Percentiles rank a stretch among this genome's conserved stretches.
phyloP scores from a whole-genome alignment of 2,113 vertebrate genomes.

The Cyprinodon brontotheroides region DNA sequence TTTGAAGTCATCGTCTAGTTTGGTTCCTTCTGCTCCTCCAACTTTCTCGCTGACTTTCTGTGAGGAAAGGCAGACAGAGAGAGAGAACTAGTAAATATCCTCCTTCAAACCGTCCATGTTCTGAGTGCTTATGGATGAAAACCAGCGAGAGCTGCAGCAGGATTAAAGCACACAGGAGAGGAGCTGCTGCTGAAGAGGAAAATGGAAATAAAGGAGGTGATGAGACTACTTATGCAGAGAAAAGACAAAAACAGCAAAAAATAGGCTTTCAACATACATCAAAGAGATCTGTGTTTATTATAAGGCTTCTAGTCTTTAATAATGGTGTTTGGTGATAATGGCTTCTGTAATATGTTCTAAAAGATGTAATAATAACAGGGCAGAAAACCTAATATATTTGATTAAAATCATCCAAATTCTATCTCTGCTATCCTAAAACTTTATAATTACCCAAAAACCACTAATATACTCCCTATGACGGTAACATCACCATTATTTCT shows the following conservation, averaged over 20 bases:
- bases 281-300: neutral
- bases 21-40: slow-evolving; percentile 94
- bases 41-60: slow-evolving; percentile 98
- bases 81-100: neutral
- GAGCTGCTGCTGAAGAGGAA: neutral
- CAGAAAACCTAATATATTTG: no score
- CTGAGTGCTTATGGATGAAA: neutral
- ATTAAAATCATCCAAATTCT: no score
- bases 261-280: neutral
- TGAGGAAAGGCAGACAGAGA: slow-evolving; percentile 6
- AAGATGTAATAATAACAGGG: no score
- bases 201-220: neutral
- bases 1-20: slow-evolving; percentile 94
- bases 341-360: no score
- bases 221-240: neutral
- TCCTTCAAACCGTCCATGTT: neutral
- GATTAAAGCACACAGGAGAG: slow-evolving; percentile 1
- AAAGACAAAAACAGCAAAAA: neutral
- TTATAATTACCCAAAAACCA: no score
- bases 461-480: no score
- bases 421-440: no score
- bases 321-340: neutral
- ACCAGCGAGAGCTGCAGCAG: neutral
- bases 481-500: no score
- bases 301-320: neutral